A percentile compares a stretch with the other conserved stretches of the same genome.
These are phyloP conservation scores for Leuctra nigra DNA, from an alignment of 2,888 invertebrate species.

Conservation along the genomic window DNA sequence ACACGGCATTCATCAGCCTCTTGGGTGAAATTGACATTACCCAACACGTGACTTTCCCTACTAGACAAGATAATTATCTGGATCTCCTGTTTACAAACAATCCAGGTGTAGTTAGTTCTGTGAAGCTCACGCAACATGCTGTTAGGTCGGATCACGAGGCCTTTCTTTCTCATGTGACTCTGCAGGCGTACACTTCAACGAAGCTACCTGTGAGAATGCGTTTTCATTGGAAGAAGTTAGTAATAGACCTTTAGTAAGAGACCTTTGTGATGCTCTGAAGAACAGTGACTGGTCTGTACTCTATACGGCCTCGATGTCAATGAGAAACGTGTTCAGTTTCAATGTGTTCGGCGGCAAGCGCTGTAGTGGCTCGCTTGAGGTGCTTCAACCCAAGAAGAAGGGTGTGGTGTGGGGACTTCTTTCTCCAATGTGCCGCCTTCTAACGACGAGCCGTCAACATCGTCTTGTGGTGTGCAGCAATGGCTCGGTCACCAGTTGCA, in stretches of 20 bases:
- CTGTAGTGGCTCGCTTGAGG: too few relatives aligned
- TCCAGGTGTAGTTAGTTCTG: too few relatives aligned
- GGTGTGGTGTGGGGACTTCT: too few relatives aligned
- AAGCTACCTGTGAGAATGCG: background rate
- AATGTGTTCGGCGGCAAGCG: too few relatives aligned
- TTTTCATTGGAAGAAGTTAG: background rate
- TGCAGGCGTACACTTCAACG: background rate
- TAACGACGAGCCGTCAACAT: too few relatives aligned
- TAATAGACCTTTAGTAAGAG: too few relatives aligned
- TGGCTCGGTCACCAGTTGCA: too few relatives aligned
- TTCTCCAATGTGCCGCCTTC: too few relatives aligned
- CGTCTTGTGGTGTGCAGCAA: too few relatives aligned
- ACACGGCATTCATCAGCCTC: too few relatives aligned
- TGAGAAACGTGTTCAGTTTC: background rate
- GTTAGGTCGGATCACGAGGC: background rate
- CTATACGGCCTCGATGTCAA: background rate
- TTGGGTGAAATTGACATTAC: background rate
- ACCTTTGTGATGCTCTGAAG: background rate
- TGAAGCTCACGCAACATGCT: too few relatives aligned
- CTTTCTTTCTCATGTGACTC: background rate
- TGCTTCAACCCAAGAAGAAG: too few relatives aligned
- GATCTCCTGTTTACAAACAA: slow-evolving; percentile 1
- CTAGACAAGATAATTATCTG: background rate
- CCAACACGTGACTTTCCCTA: background rate
- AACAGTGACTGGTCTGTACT: background rate